Percentiles rank a stretch among this genome's conserved stretches.
Conservation (phyloP, 2,113 vertebrate species). For the Castor canadensis region DNA sequence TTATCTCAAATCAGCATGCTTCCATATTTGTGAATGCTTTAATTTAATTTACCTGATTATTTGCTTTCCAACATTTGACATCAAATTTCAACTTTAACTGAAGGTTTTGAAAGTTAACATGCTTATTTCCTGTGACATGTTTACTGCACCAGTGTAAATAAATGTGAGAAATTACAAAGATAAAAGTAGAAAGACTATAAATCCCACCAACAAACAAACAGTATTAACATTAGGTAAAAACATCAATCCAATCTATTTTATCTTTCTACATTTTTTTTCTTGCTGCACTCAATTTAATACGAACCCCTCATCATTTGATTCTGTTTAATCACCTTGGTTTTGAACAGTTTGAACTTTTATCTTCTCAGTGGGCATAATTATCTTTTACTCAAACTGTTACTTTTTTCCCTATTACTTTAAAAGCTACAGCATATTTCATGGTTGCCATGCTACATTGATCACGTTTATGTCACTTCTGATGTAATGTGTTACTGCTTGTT, state of each 20-base stretch:
- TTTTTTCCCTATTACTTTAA: not conserved
- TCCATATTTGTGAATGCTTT: not conserved
- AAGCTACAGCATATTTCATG: not conserved
- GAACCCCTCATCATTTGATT: not conserved
- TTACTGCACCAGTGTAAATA: conserved; percentile 31
- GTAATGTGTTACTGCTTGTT: not conserved
- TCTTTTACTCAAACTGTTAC: not conserved
- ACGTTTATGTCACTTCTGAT: not conserved
- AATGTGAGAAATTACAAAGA: not conserved
- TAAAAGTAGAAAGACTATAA: not conserved
- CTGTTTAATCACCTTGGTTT: not conserved
- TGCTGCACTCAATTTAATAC: too few species aligned
- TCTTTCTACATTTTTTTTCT: not conserved
- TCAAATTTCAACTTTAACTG: conserved; percentile 79
- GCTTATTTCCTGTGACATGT: not conserved
- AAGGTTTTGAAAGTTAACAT: not conserved
- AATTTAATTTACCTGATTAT: conserved; percentile 89
- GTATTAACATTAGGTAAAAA: not conserved
- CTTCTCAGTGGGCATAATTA: not conserved
- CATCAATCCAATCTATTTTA: not conserved
- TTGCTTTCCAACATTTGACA: conserved; percentile 95
- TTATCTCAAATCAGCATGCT: not conserved
- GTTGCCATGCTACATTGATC: not conserved
- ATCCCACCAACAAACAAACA: not conserved
- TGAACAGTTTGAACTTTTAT: not conserved